Conservation (phyloP, 1,140 invertebrate genomes). For the Zaprionus ornatus region DNA sequence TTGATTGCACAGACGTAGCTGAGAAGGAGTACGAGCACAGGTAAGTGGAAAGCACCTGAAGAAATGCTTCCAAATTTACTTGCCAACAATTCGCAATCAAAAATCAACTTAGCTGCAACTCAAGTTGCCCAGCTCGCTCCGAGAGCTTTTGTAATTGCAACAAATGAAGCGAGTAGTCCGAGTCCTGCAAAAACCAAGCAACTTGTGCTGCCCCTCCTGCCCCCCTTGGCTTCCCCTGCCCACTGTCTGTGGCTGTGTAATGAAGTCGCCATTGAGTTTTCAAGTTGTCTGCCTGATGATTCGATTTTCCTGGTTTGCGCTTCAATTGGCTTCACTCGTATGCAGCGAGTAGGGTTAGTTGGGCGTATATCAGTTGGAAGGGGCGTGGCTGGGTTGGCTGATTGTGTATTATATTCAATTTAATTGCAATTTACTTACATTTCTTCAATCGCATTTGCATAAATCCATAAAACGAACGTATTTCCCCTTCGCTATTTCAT, state of each 20-base stretch:
- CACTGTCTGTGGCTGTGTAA: conserved; percentile 35
- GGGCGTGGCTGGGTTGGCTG: not conserved
- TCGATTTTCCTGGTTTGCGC: conserved; percentile 31
- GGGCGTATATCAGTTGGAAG: not conserved
- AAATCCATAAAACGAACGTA: conserved; percentile 50
- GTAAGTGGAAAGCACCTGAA: conserved; percentile 14
- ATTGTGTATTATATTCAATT: conserved; percentile 27
- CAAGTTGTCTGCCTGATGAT: conserved; percentile 48
- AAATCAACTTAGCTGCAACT: conserved; percentile 45
- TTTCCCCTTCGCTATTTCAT: conserved; percentile 25
- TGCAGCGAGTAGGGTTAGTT: not conserved
- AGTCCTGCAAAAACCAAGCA: conserved; percentile 13
- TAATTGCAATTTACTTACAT: conserved; percentile 58
- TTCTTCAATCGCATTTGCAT: conserved; percentile 46
- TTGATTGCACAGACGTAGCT: conserved; percentile 63
- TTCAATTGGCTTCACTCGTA: conserved; percentile 24
- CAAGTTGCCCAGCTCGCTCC: conserved; percentile 14
- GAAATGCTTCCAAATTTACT: conserved; percentile 38
- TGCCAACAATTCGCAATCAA: conserved; percentile 42
- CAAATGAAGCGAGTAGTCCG: conserved; percentile 53
- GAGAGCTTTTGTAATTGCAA: conserved; percentile 49
- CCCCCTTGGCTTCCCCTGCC: not conserved
- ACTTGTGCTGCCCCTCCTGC: not conserved
- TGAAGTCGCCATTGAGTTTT: conserved; percentile 44
- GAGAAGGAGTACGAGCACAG: conserved; percentile 2